Base-by-base conservation (phyloP, 1,140 invertebrate genomes). In the Drosophila lini region DNA sequence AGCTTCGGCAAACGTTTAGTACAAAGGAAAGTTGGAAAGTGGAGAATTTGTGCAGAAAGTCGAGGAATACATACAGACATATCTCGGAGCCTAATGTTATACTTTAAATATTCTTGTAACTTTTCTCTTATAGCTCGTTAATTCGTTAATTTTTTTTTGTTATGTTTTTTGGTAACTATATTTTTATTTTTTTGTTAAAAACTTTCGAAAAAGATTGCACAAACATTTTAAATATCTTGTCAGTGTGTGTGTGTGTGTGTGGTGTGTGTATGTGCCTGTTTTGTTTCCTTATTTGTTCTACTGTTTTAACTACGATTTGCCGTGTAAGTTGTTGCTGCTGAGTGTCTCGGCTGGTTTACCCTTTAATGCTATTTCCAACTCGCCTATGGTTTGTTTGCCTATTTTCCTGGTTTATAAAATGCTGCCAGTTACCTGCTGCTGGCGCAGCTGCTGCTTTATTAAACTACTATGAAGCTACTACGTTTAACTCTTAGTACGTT, bases 401-500 rank as follows among this genome's bases (percentile, higher is more conserved):
- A 64, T 44, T 45, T 84, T 57, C 56, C 55, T 63, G 31, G 42
- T 31, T 71, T 76, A 68, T 86, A 73, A 88, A 86, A 88, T 83
- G 71, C 76, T 38, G 34, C 34, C 52, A 55, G 59, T 69, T 61
- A 68, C 78, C 71, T 64, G 45, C 48, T 80, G 44, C 44, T 47
- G 44, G 22, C 15, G 25, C 47, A 50, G 47, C 47, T 16, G 73
- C 65, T 60, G 25, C 40, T 63, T 63, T 74, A 34, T 62, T 81
- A 65, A 73, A 61, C 80, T 78, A 84, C 84, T 89, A 84, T 67
- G 63, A 88, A 88, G 84, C 84, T 81, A 80, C 84, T 88, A 89
- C 81, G 38, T 80, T 78, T 80, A 81, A 80, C 73, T 62, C 62
- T 85, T 83, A 88, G 62, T 82, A 80, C 59, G 53, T 69, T 76